Conservation (phyloP, 2,113 vertebrate species). For the Sminthopsis crassicaudata region DNA sequence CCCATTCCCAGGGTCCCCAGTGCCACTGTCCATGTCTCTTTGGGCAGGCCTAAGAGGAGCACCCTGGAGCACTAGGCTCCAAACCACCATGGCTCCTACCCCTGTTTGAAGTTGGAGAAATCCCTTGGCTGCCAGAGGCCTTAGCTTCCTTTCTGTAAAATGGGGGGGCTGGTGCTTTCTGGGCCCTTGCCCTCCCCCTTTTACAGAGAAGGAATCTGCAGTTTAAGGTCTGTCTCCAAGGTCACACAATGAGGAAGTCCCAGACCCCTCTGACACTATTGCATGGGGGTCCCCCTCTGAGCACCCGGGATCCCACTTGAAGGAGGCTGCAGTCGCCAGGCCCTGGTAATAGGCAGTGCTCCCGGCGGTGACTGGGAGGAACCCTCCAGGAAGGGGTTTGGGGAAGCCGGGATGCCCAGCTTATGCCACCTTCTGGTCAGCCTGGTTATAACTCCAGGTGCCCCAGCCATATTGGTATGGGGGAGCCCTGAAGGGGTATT, state of each 20-base stretch:
- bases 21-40: too few relatives aligned
- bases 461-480: too few relatives aligned
- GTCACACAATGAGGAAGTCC: neutral
- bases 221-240: neutral
- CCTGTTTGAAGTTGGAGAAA: neutral
- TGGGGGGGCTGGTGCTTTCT: neutral
- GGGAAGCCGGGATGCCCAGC: neutral
- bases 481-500: neutral
- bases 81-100: too few relatives aligned
- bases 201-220: neutral
- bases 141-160: neutral
- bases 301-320: neutral
- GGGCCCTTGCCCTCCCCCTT: neutral
- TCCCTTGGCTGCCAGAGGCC: neutral
- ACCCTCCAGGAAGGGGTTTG: neutral
- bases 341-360: too few relatives aligned
- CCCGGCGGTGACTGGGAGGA: too few relatives aligned
- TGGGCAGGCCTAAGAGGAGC: conserved; percentile 32
- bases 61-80: neutral
- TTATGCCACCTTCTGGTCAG: neutral
- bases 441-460: neutral
- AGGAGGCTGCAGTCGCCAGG: too few relatives aligned
- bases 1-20: neutral
- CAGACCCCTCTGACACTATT: too few relatives aligned
- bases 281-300: neutral